Evolutionary conservation across 2,113 vertebrate genomes (phyloP).

Genomic region (Porphyrio hochstetteri): DNA sequence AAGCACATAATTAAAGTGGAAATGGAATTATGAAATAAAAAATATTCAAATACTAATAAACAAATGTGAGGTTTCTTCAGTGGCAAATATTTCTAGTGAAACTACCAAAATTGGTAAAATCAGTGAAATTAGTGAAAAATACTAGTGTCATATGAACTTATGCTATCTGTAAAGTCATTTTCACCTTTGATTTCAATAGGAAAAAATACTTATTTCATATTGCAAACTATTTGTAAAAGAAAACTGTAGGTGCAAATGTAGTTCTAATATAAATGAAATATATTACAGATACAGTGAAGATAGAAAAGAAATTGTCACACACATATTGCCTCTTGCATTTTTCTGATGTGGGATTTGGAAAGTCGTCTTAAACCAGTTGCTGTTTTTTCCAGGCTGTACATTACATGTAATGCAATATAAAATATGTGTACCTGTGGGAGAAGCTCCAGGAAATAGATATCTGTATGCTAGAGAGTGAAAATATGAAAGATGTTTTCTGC

Average conservation of each 20-base stretch:
- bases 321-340: not conserved
- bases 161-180: not conserved
- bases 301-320: not conserved
- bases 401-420: too few relatives aligned
- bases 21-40: not conserved
- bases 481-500: not conserved
- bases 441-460: not conserved
- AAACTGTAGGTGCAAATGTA: not conserved
- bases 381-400: not conserved
- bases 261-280: not conserved
- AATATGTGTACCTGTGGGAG: not conserved
- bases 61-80: not conserved
- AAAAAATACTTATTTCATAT: not conserved
- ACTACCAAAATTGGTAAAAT: not conserved
- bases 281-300: not conserved
- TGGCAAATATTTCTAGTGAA: not conserved
- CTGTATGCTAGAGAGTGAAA: not conserved
- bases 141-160: not conserved
- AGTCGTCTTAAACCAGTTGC: not conserved
- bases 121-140: not conserved
- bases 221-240: not conserved
- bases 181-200: not conserved
- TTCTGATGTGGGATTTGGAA: not conserved
- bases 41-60: not conserved
- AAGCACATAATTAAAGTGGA: not conserved